A percentile compares a stretch with the other conserved stretches of the same genome.
Evolutionary conservation across 1,140 invertebrate genomes (phyloP).

Genomic region (Drosophila navojoa): DNA sequence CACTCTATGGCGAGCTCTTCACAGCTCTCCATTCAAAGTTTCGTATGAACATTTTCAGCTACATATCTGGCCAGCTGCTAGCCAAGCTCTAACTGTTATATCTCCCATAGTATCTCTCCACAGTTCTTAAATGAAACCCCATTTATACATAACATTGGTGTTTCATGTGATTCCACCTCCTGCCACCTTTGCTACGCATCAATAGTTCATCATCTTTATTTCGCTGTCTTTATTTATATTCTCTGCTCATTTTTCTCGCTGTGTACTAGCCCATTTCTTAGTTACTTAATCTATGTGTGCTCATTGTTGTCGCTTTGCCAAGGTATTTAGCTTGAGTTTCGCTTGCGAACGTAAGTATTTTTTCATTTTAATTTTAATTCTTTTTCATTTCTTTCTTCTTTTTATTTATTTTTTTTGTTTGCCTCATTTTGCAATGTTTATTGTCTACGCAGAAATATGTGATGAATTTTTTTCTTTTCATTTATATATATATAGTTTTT

Average conservation of each 20-base stretch:
- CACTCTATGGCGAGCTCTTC: too few species aligned
- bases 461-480: slow-evolving; percentile 41
- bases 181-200: background rate
- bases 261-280: slow-evolving; percentile 43
- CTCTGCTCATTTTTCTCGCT: slow-evolving; percentile 19
- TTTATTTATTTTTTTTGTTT: slow-evolving; percentile 15
- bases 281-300: slow-evolving; percentile 78
- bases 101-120: too few species aligned
- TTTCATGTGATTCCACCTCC: too few species aligned
- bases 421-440: slow-evolving; percentile 70
- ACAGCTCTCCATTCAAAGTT: too few species aligned
- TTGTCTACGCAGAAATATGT: slow-evolving; percentile 70
- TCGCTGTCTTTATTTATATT: background rate
- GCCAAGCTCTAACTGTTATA: too few species aligned
- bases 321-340: slow-evolving; percentile 69
- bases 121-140: too few species aligned
- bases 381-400: slow-evolving; percentile 43
- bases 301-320: slow-evolving; percentile 78
- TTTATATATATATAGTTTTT: slow-evolving; percentile 19
- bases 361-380: slow-evolving; percentile 75
- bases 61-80: too few species aligned
- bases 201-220: background rate
- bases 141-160: too few species aligned
- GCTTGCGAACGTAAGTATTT: slow-evolving; percentile 72
- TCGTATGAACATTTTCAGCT: too few species aligned